Percentiles rank a stretch among this genome's conserved stretches.
Conservation (phyloP, 2,113 vertebrate species). For the Pterophyllum scalare region DNA sequence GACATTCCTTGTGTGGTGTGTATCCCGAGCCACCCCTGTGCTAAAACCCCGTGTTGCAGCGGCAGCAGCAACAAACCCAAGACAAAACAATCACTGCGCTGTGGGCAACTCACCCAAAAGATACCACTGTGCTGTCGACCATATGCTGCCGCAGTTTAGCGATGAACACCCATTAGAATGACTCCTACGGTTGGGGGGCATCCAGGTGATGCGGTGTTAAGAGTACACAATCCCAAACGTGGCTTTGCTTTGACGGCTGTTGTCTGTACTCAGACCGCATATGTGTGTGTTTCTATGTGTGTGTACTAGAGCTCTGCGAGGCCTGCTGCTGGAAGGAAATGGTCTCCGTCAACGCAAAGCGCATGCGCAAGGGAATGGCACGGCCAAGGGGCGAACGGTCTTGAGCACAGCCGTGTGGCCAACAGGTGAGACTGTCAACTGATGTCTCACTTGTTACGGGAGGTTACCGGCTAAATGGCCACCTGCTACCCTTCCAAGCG, state of each 20-base stretch:
- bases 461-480: conserved; percentile 5
- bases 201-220: conserved; percentile 45
- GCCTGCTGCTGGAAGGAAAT: conserved; percentile 81
- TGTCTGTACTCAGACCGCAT: conserved; percentile 31
- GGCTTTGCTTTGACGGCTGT: conserved; percentile 50
- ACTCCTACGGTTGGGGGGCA: conserved; percentile 38
- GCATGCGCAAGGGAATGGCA: conserved; percentile 64
- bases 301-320: conserved; percentile 32
- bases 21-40: not conserved
- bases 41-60: conserved; percentile 35
- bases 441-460: conserved; percentile 57
- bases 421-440: conserved; percentile 59
- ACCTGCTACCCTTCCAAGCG: not conserved
- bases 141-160: conserved; percentile 57
- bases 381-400: conserved; percentile 7
- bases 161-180: conserved; percentile 65
- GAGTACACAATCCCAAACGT: conserved; percentile 58
- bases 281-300: conserved; percentile 24
- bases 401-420: conserved; percentile 72
- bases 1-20: not conserved
- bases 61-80: conserved; percentile 39
- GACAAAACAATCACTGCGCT: conserved; percentile 55
- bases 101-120: conserved; percentile 69
- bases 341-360: conserved; percentile 55
- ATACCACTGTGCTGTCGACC: conserved; percentile 46